Base-by-base conservation (phyloP, 2,113 vertebrate genomes). In the Tragelaphus imberbis region DNA sequence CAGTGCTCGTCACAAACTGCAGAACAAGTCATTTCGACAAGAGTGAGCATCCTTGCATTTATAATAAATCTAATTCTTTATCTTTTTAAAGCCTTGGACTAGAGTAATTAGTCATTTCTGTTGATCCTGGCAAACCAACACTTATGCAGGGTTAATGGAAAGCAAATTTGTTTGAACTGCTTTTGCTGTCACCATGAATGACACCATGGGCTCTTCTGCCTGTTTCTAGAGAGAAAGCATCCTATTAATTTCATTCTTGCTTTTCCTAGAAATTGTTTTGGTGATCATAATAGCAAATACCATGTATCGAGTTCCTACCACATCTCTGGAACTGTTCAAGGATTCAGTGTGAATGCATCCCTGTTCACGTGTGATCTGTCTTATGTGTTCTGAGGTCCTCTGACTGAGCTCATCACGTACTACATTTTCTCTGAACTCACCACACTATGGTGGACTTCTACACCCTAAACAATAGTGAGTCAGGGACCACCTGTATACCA, bases 31-130 rank as follows among this genome's bases (percentile, higher is more conserved):
- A 61, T 94, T 97, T 97, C 97, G 91, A n/a, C 79, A 51, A 33
- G 92, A 84, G 80, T 3, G 44, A 90, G 86, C 95, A 15, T 11
- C 87, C 49, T 3, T 90, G 33, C 93, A 33, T 97, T 97, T 96
- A 53, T 97, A 94, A 97, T 96, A 95, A 95, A 93, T 96, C 96
- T 84, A 90, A 87, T 94, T 96, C 36, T 44, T 97, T 98, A 95
- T 98, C 98, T 97, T 98, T 91, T 80, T 92, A 96, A 96, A 91
- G 82, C 90, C 97, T 55, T 36, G 30, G 96, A 95, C 95, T 90
- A 88, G 96, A 98, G 96, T 92, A 97, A 97, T 98, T 97, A 98
- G 98, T 98, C 98, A 90, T 98, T 96, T 98, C 95, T 97, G 94
- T 96, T 97, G 97, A 91, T 95, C 63, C 71, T 88, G 89, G 98